Percentiles rank a stretch among this genome's conserved stretches.
These are phyloP conservation scores for Salpingus planirostris DNA, from an alignment of 2,888 invertebrate genomes.

Conservation along the genomic window DNA sequence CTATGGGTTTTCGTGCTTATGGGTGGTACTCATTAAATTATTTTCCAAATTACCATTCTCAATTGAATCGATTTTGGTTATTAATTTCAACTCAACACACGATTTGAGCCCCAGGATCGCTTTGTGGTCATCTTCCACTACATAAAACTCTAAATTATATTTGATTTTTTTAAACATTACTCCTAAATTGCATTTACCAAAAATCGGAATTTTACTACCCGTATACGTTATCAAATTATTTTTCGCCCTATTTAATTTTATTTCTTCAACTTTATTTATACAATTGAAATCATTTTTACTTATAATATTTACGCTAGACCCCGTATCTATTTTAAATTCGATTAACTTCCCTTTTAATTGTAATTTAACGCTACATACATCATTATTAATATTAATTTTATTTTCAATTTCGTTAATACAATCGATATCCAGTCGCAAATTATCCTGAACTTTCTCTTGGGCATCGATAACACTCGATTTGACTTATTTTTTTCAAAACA, in stretches of 20 bases:
- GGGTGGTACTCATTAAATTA: too few species aligned
- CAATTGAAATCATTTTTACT: neutral
- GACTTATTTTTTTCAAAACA: too few species aligned
- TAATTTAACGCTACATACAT: neutral
- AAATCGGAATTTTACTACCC: neutral
- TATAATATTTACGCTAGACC: neutral
- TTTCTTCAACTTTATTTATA: neutral
- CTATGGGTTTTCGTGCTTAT: too few species aligned
- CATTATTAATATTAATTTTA: neutral
- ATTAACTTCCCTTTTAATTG: neutral
- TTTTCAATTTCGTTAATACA: neutral
- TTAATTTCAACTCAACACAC: too few species aligned
- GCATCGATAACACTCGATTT: too few species aligned
- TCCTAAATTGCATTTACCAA: neutral
- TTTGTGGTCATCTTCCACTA: neutral
- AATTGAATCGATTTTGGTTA: too few species aligned
- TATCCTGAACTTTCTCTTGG: neutral
- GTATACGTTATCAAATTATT: neutral
- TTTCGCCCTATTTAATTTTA: neutral
- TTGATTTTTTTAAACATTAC: neutral
- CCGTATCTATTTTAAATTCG: conserved; percentile 1
- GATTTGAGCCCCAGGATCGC: neutral
- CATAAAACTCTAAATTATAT: neutral
- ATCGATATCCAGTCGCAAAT: too few species aligned
- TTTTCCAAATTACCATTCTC: too few species aligned